These are phyloP conservation scores for Tenodera sinensis DNA, from an alignment of 2,888 invertebrate genomes.

Conservation along the genomic window DNA sequence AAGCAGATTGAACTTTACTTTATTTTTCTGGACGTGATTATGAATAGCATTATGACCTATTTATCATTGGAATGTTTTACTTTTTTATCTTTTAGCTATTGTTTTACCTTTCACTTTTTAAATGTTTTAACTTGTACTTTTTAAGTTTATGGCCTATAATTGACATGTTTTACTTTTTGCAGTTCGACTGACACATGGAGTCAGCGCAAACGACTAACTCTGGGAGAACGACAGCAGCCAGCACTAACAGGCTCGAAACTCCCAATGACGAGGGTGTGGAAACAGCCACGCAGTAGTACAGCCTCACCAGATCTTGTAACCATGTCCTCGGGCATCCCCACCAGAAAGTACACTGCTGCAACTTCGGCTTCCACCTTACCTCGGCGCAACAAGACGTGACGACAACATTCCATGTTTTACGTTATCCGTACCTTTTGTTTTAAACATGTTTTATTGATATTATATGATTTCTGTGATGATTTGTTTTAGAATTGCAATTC, in stretches of 20 bases:
- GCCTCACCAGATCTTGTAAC: neutral
- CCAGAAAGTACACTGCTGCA: conserved; percentile 1
- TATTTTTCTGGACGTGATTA: no score
- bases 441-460: neutral
- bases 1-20: no score
- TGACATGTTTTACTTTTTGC: neutral
- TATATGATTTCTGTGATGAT: neutral
- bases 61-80: no score
- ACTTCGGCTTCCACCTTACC: neutral
- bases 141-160: no score
- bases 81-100: no score
- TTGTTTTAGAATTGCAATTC: neutral
- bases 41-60: no score
- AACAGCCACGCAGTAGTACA: neutral
- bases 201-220: conserved; percentile 1
- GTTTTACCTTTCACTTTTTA: no score
- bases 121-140: no score
- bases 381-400: neutral
- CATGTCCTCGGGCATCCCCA: neutral
- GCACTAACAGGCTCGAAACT: neutral
- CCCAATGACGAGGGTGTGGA: neutral
- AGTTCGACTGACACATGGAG: conserved; percentile 17
- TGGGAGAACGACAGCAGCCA: conserved; percentile 3
- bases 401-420: neutral
- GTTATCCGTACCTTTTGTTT: neutral